A percentile compares a stretch with the other conserved stretches of the same genome.
Evolutionary conservation across 2,113 vertebrate genomes (phyloP).

Genomic region (Salvelinus namaycush): DNA sequence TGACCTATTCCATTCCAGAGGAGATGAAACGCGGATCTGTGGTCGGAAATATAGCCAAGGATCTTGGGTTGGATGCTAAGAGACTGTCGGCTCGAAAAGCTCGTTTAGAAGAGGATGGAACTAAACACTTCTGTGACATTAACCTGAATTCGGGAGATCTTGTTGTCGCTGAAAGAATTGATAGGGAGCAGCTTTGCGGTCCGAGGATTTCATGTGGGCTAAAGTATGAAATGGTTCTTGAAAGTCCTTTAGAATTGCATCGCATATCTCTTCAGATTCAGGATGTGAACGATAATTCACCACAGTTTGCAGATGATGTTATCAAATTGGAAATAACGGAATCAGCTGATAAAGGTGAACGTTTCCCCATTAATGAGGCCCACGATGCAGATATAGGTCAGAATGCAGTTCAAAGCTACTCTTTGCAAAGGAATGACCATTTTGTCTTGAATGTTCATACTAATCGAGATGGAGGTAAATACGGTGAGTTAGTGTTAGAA

Average conservation of each 20-base stretch:
- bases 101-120: not conserved
- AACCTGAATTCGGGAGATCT: not conserved
- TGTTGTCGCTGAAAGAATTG: not conserved
- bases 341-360: too few species aligned
- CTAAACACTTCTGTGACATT: not conserved
- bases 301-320: constrained; percentile 28
- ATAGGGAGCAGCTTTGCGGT: constrained; percentile 50
- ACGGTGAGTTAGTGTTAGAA: constrained; percentile 37
- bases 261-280: constrained; percentile 50
- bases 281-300: constrained; percentile 73
- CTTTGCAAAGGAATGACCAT: constrained; percentile 22
- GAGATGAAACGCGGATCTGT: too few species aligned
- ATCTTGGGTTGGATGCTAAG: constrained; percentile 12
- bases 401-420: too few species aligned
- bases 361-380: too few species aligned
- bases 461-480: constrained; percentile 14
- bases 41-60: constrained; percentile 38
- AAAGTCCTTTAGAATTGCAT: constrained; percentile 21
- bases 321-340: constrained; percentile 55
- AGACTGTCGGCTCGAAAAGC: not conserved
- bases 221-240: constrained; percentile 50
- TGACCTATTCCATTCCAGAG: constrained; percentile 48
- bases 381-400: too few species aligned
- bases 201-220: constrained; percentile 48
- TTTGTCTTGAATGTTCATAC: constrained; percentile 30